These are phyloP conservation scores for Sorex araneus DNA, from an alignment of 2,113 vertebrate species.

Conservation along the genomic window DNA sequence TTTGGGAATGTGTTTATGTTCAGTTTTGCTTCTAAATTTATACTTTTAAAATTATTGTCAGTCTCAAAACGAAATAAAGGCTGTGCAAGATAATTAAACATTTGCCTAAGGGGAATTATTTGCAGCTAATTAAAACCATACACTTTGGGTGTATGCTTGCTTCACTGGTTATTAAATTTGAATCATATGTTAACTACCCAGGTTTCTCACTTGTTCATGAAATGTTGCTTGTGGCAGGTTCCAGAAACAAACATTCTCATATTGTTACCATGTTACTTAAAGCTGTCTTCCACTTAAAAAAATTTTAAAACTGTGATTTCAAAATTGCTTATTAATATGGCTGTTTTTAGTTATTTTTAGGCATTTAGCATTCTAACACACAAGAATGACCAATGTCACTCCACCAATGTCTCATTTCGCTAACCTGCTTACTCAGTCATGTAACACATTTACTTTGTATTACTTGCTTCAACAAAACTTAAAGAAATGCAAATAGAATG, in stretches of 20 bases:
- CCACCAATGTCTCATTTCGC: too few relatives aligned
- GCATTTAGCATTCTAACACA: too few relatives aligned
- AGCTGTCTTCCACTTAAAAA: neutral
- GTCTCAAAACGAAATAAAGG: constrained; percentile 83
- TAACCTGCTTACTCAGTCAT: too few relatives aligned
- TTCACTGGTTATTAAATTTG: constrained; percentile 88
- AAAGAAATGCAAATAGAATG: too few relatives aligned
- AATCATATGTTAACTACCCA: constrained; percentile 87
- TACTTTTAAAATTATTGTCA: constrained; percentile 86
- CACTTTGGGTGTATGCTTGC: constrained; percentile 83
- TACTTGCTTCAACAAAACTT: too few relatives aligned
- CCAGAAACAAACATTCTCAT: constrained; percentile 66
- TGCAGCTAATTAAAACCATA: constrained; percentile 90
- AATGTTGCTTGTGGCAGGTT: constrained; percentile 81
- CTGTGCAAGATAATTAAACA: constrained; percentile 89
- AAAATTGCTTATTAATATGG: too few relatives aligned
- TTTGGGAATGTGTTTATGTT: constrained; percentile 74
- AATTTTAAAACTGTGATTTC: too few relatives aligned
- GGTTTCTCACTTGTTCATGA: constrained; percentile 84
- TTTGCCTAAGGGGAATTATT: constrained; percentile 88
- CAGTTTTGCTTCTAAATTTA: constrained; percentile 83
- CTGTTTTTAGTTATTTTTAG: too few relatives aligned
- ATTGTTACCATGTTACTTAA: constrained; percentile 13
- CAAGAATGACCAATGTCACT: too few relatives aligned
- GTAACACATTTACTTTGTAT: too few relatives aligned